These are phyloP conservation scores for Chelmon rostratus DNA, from an alignment of 2,797 vertebrate genomes.

Conservation along the genomic window DNA sequence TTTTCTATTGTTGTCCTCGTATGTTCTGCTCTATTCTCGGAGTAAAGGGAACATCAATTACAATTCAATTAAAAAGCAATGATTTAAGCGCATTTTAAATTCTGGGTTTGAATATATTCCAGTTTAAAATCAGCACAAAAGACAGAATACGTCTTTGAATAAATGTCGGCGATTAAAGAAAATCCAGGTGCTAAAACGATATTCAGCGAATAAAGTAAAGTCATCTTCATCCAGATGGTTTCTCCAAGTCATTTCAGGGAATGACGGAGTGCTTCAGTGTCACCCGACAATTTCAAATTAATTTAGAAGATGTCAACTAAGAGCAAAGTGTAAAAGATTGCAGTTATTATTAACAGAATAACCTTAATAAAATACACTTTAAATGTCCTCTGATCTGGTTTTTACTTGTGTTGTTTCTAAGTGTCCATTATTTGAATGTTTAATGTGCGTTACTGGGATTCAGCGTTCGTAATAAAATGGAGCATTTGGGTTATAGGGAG, in stretches of 20 bases:
- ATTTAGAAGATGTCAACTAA: constrained; percentile 59
- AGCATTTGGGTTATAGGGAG: background rate
- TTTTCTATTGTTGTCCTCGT: constrained; percentile 53
- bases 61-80: constrained; percentile 15
- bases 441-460: constrained; percentile 20
- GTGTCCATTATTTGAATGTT: constrained; percentile 11
- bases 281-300: constrained; percentile 62
- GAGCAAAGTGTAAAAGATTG: constrained; percentile 2
- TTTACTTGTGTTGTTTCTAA: background rate
- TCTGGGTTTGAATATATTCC: background rate
- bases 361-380: background rate
- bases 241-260: constrained; percentile 16
- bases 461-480: no score
- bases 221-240: constrained; percentile 30
- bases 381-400: background rate
- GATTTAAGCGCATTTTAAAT: constrained; percentile 32
- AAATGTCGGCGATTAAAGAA: background rate
- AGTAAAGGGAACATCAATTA: constrained; percentile 28
- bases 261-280: constrained; percentile 15
- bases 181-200: background rate
- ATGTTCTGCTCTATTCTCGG: constrained; percentile 56
- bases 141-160: background rate
- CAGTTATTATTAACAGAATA: no score
- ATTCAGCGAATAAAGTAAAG: constrained; percentile 9
- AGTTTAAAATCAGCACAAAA: background rate